Base-by-base conservation (phyloP, 1,140 invertebrate genomes). In the Asobara japonica region DNA sequence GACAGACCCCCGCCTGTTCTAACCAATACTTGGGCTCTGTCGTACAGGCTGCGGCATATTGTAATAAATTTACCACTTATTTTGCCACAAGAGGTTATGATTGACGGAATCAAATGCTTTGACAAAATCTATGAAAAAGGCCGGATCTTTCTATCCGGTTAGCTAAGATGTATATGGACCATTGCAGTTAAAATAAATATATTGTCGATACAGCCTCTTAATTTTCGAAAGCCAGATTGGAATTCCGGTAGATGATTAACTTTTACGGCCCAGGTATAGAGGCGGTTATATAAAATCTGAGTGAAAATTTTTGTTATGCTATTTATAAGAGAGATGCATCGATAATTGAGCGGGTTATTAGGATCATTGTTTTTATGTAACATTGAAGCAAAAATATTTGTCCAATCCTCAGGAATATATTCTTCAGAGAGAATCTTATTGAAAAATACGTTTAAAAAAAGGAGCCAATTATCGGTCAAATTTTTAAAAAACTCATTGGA, bases 201-300 rank as follows among this genome's bases (percentile, higher is more conserved):
- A 27, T 76, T 70, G 13, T 79, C 75, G 2, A 72, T 61, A 67
- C 75, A 78, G 6, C 74, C 56, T 62, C 75, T 67, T 3, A 41
- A 29, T 33, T 64, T 73, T n/a, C 75, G 27, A 30, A 79, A 80
- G 4, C 76, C 79, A 5, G 76, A 67, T 69, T 79, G 77, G 0
- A 48, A 30, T 71, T 80, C 78, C 8, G 78, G 78, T 0, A 79
- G 10, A 0, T 74, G 65, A 0, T 76, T 65, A 2, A 45, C 64
- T 11, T 60, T 13, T 13, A 76, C 74, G 10, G 72, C 69, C 76
- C 76, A 77, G 0, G 25, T 27, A 0, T 10, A 1, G 13, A 80
- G 18, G 16, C 78, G 25, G 8, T 74, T 51, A n/a, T 65, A 10
- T 10, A 80, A 16, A 13, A 78, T 33, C 11, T 33, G 10, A 1